A percentile compares a stretch with the other conserved stretches of the same genome.
phyloP scores from a whole-genome alignment of 2,113 vertebrate genomes.

The Vidua chalybeata region DNA sequence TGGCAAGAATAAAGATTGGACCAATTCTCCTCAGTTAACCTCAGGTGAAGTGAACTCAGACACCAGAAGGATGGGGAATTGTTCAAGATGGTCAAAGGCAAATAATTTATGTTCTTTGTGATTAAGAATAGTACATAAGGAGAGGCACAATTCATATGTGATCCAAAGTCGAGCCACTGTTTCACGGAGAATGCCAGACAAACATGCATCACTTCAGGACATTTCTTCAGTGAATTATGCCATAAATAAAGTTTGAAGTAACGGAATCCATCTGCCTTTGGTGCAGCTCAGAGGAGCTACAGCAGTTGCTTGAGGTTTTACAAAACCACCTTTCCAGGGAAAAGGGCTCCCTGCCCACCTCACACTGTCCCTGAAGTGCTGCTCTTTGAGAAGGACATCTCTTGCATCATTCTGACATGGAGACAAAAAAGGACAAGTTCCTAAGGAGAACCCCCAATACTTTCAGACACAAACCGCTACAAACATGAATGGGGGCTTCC shows the following conservation, averaged over 20 bases:
- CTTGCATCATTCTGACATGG: rapidly evolving
- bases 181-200: background rate
- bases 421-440: background rate
- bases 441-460: background rate
- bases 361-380: background rate
- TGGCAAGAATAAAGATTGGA: background rate
- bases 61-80: background rate
- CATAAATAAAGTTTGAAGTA: background rate
- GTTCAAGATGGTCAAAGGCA: background rate
- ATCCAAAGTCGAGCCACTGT: background rate
- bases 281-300: background rate
- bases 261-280: background rate
- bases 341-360: background rate
- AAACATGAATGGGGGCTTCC: background rate
- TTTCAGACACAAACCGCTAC: background rate
- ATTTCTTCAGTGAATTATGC: background rate
- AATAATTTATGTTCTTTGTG: background rate
- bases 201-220: background rate
- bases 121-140: background rate
- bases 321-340: background rate
- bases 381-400: background rate
- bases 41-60: background rate
- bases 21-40: background rate
- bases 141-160: rapidly evolving
- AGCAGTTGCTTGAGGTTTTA: background rate